Conservation (phyloP, 2,888 invertebrate species). For the Zygaena filipendulae region DNA sequence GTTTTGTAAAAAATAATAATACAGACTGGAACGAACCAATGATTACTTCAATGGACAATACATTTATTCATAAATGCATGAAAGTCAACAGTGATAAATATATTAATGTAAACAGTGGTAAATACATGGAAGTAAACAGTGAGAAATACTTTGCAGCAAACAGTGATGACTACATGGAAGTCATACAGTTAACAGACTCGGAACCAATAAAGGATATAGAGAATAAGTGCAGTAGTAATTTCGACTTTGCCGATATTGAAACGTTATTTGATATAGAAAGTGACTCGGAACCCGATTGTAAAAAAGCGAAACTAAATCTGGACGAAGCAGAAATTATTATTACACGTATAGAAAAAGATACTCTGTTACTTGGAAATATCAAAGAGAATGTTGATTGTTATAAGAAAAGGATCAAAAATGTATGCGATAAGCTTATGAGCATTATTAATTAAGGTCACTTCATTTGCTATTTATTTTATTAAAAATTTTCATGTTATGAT, state of each 20-base stretch:
- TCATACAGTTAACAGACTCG: slow-evolving; percentile 9
- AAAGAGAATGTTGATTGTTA: slow-evolving; percentile 30
- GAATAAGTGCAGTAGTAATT: slow-evolving; percentile 26
- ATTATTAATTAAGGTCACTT: slow-evolving; percentile 32
- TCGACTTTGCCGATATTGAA: slow-evolving; percentile 42
- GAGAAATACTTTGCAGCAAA: too few species aligned
- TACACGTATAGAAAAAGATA: slow-evolving; percentile 32
- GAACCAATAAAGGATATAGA: slow-evolving; percentile 6
- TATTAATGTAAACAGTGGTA: too few species aligned
- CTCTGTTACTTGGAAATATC: slow-evolving; percentile 24
- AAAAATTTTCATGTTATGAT: slow-evolving; percentile 4
- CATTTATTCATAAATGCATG: slow-evolving; percentile 32
- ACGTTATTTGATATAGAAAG: slow-evolving; percentile 29
- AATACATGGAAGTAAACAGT: too few species aligned
- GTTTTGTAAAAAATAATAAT: slow-evolving; percentile 11
- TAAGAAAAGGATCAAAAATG: slow-evolving; percentile 28
- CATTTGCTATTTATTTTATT: too few species aligned
- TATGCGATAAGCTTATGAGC: slow-evolving; percentile 36
- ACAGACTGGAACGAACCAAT: slow-evolving; percentile 16
- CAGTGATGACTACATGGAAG: too few species aligned
- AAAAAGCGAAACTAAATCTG: slow-evolving; percentile 34
- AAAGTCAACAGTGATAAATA: too few species aligned
- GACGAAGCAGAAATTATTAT: slow-evolving; percentile 30
- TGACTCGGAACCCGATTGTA: slow-evolving; percentile 31
- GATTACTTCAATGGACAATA: slow-evolving; percentile 12